Evolutionary conservation across 2,888 invertebrate species (phyloP).

Genomic region (Andrena bucephala): DNA sequence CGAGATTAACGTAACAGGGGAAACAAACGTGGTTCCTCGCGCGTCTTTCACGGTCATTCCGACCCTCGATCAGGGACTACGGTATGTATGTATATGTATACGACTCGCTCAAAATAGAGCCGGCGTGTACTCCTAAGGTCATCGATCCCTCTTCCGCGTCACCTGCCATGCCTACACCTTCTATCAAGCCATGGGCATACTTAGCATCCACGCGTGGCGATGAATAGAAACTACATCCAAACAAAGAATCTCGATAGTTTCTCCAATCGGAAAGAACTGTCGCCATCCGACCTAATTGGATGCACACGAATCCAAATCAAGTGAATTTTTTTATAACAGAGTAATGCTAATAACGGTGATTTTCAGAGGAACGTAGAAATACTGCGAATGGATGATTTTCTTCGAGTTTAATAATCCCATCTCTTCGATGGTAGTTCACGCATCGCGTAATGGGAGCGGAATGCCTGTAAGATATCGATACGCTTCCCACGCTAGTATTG

Average conservation of each 20-base stretch:
- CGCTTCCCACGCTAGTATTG: slow-evolving; percentile 21
- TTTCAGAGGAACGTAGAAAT: not conserved
- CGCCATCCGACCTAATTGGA: not conserved
- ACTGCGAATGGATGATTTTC: not conserved
- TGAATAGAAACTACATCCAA: slow-evolving; percentile 2
- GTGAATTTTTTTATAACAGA: not conserved
- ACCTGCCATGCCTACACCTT: slow-evolving; percentile 72
- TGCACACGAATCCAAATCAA: too few relatives aligned
- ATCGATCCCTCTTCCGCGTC: slow-evolving; percentile 77
- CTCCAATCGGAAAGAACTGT: too few relatives aligned
- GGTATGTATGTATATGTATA: slow-evolving; percentile 27
- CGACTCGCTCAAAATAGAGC: slow-evolving; percentile 72
- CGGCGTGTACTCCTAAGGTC: slow-evolving; percentile 71
- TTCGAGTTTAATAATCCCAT: not conserved
- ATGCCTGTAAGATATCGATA: slow-evolving; percentile 22
- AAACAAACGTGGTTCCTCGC: slow-evolving; percentile 38
- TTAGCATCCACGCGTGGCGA: slow-evolving; percentile 2
- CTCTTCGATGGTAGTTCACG: not conserved
- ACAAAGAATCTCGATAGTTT: not conserved
- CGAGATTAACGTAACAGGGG: slow-evolving; percentile 57
- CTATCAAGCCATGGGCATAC: slow-evolving; percentile 40
- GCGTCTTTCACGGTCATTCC: slow-evolving; percentile 68
- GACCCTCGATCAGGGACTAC: slow-evolving; percentile 60
- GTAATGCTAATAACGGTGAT: not conserved
- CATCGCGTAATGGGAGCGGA: slow-evolving; percentile 20